A percentile compares a stretch with the other conserved stretches of the same genome.
Conservation (phyloP, 2,113 vertebrate species). For the Dipodomys spectabilis region DNA sequence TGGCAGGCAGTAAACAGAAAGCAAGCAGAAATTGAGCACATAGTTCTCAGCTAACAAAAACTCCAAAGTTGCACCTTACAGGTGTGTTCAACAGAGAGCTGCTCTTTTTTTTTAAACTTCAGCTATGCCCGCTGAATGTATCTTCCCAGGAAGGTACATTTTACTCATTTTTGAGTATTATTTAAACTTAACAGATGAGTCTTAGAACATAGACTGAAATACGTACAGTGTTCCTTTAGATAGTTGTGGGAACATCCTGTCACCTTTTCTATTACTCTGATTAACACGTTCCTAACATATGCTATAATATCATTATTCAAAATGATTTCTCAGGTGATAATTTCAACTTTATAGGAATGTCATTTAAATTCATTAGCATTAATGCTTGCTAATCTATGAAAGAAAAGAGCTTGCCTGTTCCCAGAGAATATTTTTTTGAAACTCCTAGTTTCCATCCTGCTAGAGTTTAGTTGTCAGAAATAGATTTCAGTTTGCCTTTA, state of each 20-base stretch:
- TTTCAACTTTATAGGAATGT: constrained; percentile 75
- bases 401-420: constrained; percentile 51
- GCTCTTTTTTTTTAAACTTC: neutral
- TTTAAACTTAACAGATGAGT: constrained; percentile 31
- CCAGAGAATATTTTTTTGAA: constrained; percentile 51
- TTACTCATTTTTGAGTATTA: constrained; percentile 20
- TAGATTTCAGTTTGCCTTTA: constrained; percentile 62
- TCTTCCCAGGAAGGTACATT: neutral
- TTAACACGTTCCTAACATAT: constrained; percentile 77
- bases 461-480: constrained; percentile 59
- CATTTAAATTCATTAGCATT: constrained; percentile 81
- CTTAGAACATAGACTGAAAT: neutral
- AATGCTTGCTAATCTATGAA: constrained; percentile 22
- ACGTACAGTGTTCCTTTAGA: neutral
- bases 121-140: neutral
- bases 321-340: constrained; percentile 76
- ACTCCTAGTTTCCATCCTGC: constrained; percentile 49
- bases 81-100: neutral
- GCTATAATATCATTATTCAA: constrained; percentile 78
- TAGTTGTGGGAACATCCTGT: neutral
- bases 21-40: neutral
- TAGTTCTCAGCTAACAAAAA: neutral
- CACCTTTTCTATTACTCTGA: constrained; percentile 48
- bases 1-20: neutral
- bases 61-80: neutral